These are phyloP conservation scores for Morelia viridis DNA, from an alignment of 2,797 vertebrate species.

Conservation along the genomic window DNA sequence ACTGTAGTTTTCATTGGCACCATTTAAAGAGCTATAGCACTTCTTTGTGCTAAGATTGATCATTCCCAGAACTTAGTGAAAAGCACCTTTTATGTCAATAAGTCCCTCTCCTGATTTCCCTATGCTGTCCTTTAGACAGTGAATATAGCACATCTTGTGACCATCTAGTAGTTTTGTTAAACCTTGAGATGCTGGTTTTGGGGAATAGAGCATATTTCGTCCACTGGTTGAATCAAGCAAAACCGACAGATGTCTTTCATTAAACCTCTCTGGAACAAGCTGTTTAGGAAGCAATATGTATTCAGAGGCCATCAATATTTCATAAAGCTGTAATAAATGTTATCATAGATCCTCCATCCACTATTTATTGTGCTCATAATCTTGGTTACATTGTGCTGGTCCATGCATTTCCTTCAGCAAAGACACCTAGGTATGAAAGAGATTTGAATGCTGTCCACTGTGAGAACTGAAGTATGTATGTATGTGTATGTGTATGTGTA, in stretches of 20 bases:
- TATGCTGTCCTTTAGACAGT: slow-evolving; percentile 6
- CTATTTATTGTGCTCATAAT: slow-evolving; percentile 65
- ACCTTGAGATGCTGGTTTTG: neutral
- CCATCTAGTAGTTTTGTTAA: slow-evolving; percentile 29
- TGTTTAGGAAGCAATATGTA: slow-evolving; percentile 68
- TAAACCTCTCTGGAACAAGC: slow-evolving; percentile 66
- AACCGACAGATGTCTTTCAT: slow-evolving; percentile 71
- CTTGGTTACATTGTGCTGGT: slow-evolving; percentile 34
- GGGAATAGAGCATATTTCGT: neutral
- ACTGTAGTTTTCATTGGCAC: neutral
- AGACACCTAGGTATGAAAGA: slow-evolving; percentile 4
- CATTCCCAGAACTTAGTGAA: slow-evolving; percentile 28
- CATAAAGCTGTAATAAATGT: slow-evolving; percentile 68
- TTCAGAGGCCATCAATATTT: slow-evolving; percentile 69
- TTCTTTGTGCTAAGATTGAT: slow-evolving; percentile 41
- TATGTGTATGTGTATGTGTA: too few relatives aligned
- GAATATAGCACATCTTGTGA: slow-evolving; percentile 4
- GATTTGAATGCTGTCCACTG: slow-evolving; percentile 36
- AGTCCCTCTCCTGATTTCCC: neutral
- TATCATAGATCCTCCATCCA: slow-evolving; percentile 67
- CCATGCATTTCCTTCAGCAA: slow-evolving; percentile 31
- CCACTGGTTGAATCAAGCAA: slow-evolving; percentile 54
- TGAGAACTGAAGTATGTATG: slow-evolving; percentile 37
- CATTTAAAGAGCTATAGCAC: slow-evolving; percentile 27
- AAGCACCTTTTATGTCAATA: neutral